A percentile compares a stretch with the other conserved stretches of the same genome.
Conservation (phyloP, 1,140 invertebrate species). For the Heliothis subflexa region DNA sequence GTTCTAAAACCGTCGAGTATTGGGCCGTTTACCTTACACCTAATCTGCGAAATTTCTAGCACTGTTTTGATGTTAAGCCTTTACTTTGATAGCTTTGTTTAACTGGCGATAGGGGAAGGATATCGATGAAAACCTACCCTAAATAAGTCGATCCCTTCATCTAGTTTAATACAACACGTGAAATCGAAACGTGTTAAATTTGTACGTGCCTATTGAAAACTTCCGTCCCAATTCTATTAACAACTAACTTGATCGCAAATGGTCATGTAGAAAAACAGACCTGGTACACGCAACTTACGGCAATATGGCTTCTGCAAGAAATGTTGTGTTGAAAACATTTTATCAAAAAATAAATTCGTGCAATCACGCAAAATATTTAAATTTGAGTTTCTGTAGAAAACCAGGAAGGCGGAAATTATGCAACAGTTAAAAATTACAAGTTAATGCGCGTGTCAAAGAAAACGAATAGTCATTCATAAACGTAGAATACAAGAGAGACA, state of each 20-base stretch:
- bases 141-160: constrained; percentile 54
- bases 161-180: constrained; percentile 66
- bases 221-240: constrained; percentile 74
- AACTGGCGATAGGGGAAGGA: constrained; percentile 15
- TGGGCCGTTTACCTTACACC: no score
- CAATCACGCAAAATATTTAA: constrained; percentile 4
- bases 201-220: constrained; percentile 76
- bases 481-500: constrained; percentile 44
- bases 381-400: neutral
- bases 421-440: neutral
- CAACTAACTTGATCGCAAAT: constrained; percentile 66
- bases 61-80: neutral
- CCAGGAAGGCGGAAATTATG: neutral
- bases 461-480: constrained; percentile 50
- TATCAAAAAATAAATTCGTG: neutral
- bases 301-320: constrained; percentile 28
- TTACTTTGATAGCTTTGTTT: neutral
- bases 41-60: no score
- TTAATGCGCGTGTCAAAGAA: neutral
- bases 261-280: constrained; percentile 57
- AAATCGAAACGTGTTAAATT: constrained; percentile 75
- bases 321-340: neutral
- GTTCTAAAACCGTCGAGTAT: no score
- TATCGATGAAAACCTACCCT: constrained; percentile 41
- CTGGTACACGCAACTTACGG: constrained; percentile 34